These are phyloP conservation scores for Acanthisitta chloris DNA, from an alignment of 2,113 vertebrate species.

Conservation along the genomic window DNA sequence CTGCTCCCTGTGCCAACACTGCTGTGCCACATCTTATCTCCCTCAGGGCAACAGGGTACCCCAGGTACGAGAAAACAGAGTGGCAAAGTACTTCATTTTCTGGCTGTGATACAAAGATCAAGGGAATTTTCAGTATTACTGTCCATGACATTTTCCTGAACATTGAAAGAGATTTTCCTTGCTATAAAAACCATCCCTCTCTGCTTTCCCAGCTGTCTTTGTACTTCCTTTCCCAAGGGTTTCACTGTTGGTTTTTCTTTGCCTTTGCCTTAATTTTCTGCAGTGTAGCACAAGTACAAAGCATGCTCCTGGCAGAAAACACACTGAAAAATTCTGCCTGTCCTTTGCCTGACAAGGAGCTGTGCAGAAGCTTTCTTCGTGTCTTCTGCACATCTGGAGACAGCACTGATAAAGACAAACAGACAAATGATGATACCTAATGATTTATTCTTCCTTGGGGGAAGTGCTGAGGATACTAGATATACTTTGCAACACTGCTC, in stretches of 20 bases:
- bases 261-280: slow-evolving; percentile 38
- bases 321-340: neutral
- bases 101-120: neutral
- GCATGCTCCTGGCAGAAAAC: neutral
- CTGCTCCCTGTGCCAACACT: neutral
- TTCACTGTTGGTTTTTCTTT: neutral
- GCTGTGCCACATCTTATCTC: neutral
- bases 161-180: neutral
- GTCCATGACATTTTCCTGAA: neutral
- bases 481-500: neutral
- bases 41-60: neutral
- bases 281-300: slow-evolving; percentile 23
- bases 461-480: neutral
- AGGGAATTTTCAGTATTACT: neutral
- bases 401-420: neutral
- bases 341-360: neutral
- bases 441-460: slow-evolving; percentile 1
- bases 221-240: neutral
- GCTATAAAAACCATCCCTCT: neutral
- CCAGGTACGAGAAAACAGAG: neutral
- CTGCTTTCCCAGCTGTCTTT: neutral
- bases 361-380: neutral
- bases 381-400: slow-evolving; percentile 8
- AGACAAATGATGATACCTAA: neutral
- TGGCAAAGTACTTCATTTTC: neutral